A percentile compares a stretch with the other conserved stretches of the same genome.
Evolutionary conservation across 2,113 vertebrate genomes (phyloP).

Genomic region (Prunella himalayana): DNA sequence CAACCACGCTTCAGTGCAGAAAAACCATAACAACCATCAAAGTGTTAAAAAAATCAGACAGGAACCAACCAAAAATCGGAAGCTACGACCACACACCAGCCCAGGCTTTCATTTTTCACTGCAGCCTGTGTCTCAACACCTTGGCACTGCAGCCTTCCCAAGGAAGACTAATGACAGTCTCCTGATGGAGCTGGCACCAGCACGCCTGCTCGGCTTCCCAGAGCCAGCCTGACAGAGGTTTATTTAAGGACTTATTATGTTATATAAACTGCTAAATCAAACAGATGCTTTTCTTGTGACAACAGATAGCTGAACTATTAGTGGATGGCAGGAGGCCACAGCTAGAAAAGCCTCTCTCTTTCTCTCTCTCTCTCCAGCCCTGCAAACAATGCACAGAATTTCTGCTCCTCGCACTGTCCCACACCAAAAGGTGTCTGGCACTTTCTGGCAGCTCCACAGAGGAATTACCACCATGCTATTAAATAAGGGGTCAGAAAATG

Average conservation of each 20-base stretch:
- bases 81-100: background rate
- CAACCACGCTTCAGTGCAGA: background rate
- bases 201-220: background rate
- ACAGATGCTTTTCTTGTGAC: slow-evolving; percentile 56
- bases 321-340: slow-evolving; percentile 23
- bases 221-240: slow-evolving; percentile 32
- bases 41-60: background rate
- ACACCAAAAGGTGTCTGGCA: background rate
- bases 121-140: background rate
- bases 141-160: slow-evolving; percentile 8
- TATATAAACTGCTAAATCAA: slow-evolving; percentile 61
- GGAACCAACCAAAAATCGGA: background rate
- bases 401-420: background rate
- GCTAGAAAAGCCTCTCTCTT: background rate
- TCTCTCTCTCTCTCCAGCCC: background rate
- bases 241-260: slow-evolving; percentile 57
- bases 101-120: background rate
- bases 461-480: background rate
- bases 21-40: background rate
- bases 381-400: background rate
- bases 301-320: slow-evolving; percentile 53
- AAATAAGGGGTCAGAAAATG: background rate
- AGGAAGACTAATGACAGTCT: slow-evolving; percentile 33
- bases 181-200: slow-evolving; percentile 1
- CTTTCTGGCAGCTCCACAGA: background rate